Percentiles rank a stretch among this genome's conserved stretches.
These are phyloP conservation scores for Neodon shergylaensis DNA, from an alignment of 2,113 vertebrate species.

Conservation along the genomic window DNA sequence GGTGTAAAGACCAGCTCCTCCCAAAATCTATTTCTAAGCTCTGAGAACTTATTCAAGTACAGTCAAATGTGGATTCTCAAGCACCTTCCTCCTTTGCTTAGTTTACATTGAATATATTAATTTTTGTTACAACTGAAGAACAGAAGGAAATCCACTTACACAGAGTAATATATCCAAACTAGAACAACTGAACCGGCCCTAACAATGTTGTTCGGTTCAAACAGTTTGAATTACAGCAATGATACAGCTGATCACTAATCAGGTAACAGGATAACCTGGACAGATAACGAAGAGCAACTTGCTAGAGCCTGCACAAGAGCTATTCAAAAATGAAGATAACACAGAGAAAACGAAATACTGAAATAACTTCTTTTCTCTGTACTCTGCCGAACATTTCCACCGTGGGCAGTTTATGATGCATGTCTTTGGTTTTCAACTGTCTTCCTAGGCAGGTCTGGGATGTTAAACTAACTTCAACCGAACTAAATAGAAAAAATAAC, in stretches of 20 bases:
- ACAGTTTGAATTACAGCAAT: conserved; percentile 75
- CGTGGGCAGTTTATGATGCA: not conserved
- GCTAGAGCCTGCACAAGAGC: not conserved
- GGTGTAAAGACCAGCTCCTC: conserved; percentile 11
- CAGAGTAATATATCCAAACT: not conserved
- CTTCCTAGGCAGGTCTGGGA: conserved; percentile 3
- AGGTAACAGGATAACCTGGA: conserved; percentile 65
- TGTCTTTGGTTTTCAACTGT: conserved; percentile 51
- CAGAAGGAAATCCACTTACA: not conserved
- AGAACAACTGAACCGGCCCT: conserved; percentile 61
- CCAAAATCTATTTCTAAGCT: conserved; percentile 28
- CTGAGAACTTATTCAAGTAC: not conserved
- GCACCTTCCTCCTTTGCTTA: conserved; percentile 1
- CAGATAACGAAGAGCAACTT: conserved; percentile 60
- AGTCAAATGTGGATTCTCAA: not conserved
- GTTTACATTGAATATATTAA: conserved; percentile 40
- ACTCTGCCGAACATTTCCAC: conserved; percentile 19
- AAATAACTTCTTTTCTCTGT: not conserved
- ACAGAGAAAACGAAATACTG: not conserved
- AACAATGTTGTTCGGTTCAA: conserved; percentile 54
- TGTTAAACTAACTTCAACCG: conserved; percentile 54
- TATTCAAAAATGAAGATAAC: conserved; percentile 48
- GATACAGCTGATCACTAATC: conserved; percentile 61
- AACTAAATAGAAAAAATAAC: conserved; percentile 46
- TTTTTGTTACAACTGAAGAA: conserved; percentile 42